Evolutionary conservation across 2,888 invertebrate species (phyloP).

Genomic region (Lasioglossum vierecki): DNA sequence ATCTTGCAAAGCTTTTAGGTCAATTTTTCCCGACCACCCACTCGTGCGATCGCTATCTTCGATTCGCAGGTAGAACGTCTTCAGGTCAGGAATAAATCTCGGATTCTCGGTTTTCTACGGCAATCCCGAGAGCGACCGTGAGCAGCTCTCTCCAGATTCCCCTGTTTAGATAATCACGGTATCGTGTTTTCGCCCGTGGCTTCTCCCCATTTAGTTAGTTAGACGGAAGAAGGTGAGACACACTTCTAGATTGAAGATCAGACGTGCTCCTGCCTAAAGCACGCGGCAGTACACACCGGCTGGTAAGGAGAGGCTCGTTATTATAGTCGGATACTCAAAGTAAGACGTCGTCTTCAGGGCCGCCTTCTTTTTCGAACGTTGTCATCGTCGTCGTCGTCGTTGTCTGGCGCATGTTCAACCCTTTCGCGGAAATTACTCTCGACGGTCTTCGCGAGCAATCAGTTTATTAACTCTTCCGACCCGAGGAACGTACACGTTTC

Average conservation of each 20-base stretch:
- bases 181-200: slow-evolving; percentile 51
- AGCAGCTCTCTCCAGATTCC: slow-evolving; percentile 40
- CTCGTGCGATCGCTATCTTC: not conserved
- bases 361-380: slow-evolving; percentile 13
- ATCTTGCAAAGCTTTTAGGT: not conserved
- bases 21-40: not conserved
- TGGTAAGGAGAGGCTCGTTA: slow-evolving; percentile 53
- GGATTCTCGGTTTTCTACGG: slow-evolving; percentile 28
- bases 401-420: slow-evolving; percentile 3
- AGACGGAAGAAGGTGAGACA: slow-evolving; percentile 44
- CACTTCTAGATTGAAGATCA: slow-evolving; percentile 58
- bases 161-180: slow-evolving; percentile 55
- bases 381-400: not conserved
- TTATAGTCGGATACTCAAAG: slow-evolving; percentile 50
- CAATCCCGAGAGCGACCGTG: not conserved
- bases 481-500: not conserved
- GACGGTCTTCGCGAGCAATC: slow-evolving; percentile 13
- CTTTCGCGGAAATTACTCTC: slow-evolving; percentile 10
- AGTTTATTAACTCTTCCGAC: not conserved
- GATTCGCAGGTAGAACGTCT: not conserved
- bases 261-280: slow-evolving; percentile 59
- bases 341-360: slow-evolving; percentile 32
- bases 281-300: slow-evolving; percentile 31
- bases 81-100: slow-evolving; percentile 30
- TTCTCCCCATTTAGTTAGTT: slow-evolving; percentile 54